These are phyloP conservation scores for Hemistola chrysoprasaria DNA, from an alignment of 2,888 invertebrate genomes.

Conservation along the genomic window DNA sequence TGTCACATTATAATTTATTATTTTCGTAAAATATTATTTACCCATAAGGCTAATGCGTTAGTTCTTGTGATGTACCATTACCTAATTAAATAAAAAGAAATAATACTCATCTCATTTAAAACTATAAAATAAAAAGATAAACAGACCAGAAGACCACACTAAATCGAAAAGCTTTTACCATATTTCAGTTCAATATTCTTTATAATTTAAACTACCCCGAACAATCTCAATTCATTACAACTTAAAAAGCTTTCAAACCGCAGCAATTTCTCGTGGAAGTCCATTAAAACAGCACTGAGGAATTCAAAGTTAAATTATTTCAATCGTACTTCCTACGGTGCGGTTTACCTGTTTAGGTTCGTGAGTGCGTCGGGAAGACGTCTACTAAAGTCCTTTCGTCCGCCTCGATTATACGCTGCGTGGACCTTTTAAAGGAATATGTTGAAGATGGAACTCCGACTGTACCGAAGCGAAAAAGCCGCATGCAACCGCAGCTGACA, in stretches of 20 bases:
- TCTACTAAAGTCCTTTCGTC: conserved; percentile 53
- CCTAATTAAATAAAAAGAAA: no score
- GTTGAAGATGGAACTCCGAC: conserved; percentile 33
- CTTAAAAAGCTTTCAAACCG: not conserved
- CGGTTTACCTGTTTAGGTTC: conserved; percentile 43
- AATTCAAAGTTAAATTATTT: conserved; percentile 8
- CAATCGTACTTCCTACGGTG: not conserved
- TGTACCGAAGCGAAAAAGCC: conserved; percentile 36
- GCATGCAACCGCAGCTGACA: conserved; percentile 51
- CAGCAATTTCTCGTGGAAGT: conserved; percentile 1
- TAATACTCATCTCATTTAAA: no score
- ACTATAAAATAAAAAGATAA: no score
- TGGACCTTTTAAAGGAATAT: conserved; percentile 42
- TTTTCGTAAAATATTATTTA: no score
- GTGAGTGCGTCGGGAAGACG: conserved; percentile 59
- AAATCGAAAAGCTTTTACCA: no score
- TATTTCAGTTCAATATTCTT: no score
- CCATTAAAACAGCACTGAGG: conserved; percentile 4
- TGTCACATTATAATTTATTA: no score
- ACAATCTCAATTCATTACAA: not conserved
- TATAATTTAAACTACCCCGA: not conserved
- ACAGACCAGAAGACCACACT: no score
- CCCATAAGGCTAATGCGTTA: no score
- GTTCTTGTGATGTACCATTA: no score
- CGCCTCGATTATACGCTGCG: conserved; percentile 37